These are phyloP conservation scores for Cricetomys ansorgei DNA, from an alignment of 2,113 vertebrate species.

Conservation along the genomic window DNA sequence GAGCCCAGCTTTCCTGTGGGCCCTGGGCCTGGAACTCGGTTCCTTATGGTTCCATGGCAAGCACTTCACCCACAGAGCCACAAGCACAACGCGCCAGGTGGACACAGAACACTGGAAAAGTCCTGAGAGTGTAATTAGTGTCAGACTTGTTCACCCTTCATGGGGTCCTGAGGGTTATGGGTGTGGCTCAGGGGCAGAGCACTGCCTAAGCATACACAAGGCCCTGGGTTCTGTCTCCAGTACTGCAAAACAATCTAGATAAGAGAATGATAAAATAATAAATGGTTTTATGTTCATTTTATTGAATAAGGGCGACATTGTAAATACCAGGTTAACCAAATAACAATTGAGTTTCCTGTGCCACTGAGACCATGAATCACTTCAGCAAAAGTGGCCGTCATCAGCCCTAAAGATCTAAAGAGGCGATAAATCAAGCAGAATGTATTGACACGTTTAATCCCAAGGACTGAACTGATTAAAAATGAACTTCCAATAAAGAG, in stretches of 20 bases:
- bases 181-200: not conserved
- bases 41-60: no score
- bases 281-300: not conserved
- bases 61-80: not conserved
- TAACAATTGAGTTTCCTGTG: not conserved
- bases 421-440: not conserved
- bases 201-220: not conserved
- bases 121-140: not conserved
- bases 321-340: not conserved
- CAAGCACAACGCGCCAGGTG: not conserved
- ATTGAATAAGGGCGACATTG: not conserved
- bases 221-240: not conserved
- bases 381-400: not conserved
- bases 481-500: not conserved
- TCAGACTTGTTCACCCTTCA: not conserved
- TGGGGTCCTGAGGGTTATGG: not conserved
- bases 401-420: not conserved
- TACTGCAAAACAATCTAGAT: not conserved
- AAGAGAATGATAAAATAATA: not conserved
- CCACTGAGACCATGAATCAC: not conserved
- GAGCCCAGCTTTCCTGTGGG: no score
- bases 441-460: not conserved
- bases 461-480: not conserved
- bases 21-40: not conserved
- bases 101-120: not conserved